phyloP scores from a whole-genome alignment of 2,113 vertebrate species.

The Anas platyrhynchos region DNA sequence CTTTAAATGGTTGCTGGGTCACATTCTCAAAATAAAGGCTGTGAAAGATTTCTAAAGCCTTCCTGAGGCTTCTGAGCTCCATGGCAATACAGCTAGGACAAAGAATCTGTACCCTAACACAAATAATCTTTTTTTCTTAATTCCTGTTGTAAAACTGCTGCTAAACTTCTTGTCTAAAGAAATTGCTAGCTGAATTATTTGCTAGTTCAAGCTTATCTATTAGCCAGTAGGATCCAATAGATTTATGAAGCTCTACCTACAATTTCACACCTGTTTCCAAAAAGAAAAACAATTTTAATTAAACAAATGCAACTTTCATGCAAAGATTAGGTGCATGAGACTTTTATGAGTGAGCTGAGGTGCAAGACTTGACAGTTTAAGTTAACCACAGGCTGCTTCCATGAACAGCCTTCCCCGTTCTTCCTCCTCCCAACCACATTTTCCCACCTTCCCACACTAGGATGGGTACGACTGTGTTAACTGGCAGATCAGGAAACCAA shows the following conservation, averaged over 20 bases:
- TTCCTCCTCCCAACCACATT: neutral
- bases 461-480: neutral
- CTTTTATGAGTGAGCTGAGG: neutral
- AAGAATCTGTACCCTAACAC: neutral
- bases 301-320: neutral
- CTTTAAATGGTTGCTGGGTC: neutral
- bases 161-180: neutral
- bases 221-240: neutral
- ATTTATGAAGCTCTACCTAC: neutral
- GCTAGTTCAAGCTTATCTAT: neutral
- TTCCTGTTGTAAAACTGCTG: neutral
- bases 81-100: neutral
- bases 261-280: neutral
- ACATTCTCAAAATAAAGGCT: neutral
- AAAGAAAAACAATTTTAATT: neutral
- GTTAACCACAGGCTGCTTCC: neutral
- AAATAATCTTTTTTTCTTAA: neutral
- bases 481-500: neutral
- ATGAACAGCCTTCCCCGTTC: neutral
- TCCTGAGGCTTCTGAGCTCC: neutral
- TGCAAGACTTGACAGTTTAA: neutral
- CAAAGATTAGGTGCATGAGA: rapidly evolving
- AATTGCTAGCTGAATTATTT: neutral
- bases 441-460: neutral
- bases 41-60: neutral